Conservation (phyloP, 2,888 invertebrate species). For the Harpagoxenus sublaevis region DNA sequence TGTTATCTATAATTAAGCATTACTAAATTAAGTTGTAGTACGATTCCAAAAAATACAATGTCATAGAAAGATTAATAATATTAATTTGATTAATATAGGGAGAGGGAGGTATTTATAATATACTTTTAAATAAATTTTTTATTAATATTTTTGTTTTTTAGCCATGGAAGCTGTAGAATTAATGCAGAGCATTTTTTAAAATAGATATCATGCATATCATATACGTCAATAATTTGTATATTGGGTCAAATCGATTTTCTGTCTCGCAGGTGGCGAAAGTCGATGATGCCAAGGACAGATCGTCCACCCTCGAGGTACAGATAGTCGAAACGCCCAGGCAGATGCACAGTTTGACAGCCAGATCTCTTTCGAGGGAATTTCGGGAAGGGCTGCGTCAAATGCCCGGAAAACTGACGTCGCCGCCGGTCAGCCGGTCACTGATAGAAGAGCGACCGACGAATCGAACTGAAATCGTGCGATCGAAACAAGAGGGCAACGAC, state of each 20-base stretch:
- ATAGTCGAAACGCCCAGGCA: constrained; percentile 84
- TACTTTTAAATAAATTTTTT: background rate
- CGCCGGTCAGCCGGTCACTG: constrained; percentile 71
- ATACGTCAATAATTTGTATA: background rate
- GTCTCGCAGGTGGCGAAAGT: constrained; percentile 55
- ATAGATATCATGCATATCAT: background rate
- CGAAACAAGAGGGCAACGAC: constrained; percentile 69
- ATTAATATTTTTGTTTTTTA: background rate
- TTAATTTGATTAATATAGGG: constrained; percentile 4
- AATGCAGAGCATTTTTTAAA: background rate
- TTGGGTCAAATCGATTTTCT: background rate
- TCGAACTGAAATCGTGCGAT: constrained; percentile 67
- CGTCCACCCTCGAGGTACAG: constrained; percentile 83
- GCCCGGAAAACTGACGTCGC: constrained; percentile 77
- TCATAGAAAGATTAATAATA: background rate
- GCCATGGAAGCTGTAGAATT: background rate
- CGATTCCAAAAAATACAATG: background rate
- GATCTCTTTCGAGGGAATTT: constrained; percentile 92
- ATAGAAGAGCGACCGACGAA: constrained; percentile 70
- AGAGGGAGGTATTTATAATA: too few relatives aligned
- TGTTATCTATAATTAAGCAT: background rate
- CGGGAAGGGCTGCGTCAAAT: constrained; percentile 89
- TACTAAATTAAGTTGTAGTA: background rate
- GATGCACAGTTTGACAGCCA: constrained; percentile 93
- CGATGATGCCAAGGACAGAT: constrained; percentile 73